Base-by-base conservation (phyloP, 2,113 vertebrate species). In the Hipposideros armiger region DNA sequence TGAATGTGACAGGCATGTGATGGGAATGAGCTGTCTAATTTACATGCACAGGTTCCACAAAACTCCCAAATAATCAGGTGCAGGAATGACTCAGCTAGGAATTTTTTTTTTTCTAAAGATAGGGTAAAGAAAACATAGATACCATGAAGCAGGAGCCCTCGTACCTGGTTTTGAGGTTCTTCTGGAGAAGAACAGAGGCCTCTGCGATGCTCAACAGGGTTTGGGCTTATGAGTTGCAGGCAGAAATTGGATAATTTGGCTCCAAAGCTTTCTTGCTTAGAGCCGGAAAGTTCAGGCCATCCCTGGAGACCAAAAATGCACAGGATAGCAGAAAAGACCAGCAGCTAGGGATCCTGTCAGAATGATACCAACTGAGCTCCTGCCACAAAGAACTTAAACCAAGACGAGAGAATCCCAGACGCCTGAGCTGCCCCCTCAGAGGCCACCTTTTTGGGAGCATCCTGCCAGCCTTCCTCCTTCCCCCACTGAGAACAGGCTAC, bases 1-100 rank as follows among this genome's bases (percentile, higher is more conserved):
- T 9, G 64, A 95, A 84, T 64, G 83, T 93, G 96, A 95, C 86
- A 93, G 69, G 77, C 85, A 95, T 96, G 86, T 78, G 95, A 97
- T 73, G 77, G 82, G 91, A 96, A 93, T 54, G 85, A 67, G 84
- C 69, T 91, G 40, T 69, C 91, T 92, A 95, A 97, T 58, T 95
- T 92, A 88, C 67, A 94, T 50, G 82, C 87, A 72, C 77, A 95
- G 56, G 22, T 91, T 88, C 82, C 77, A 81, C 45, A 94, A 91
- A 91, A 92, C 47, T 91, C 78, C 45, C 45, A 95, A 87, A 87
- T 76, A 93, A 60, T 83, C 91, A 86, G 88, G 54, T 72, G 42
- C 81, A 94, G 47, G 95, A 84, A 76, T 73, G 13, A 67, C 60
- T 82, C 54, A 4, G 60, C 56, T 26, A 64, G 64, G 50, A 88